Conservation (phyloP, 2,113 vertebrate species). For the Trichomycterus rosablanca region DNA sequence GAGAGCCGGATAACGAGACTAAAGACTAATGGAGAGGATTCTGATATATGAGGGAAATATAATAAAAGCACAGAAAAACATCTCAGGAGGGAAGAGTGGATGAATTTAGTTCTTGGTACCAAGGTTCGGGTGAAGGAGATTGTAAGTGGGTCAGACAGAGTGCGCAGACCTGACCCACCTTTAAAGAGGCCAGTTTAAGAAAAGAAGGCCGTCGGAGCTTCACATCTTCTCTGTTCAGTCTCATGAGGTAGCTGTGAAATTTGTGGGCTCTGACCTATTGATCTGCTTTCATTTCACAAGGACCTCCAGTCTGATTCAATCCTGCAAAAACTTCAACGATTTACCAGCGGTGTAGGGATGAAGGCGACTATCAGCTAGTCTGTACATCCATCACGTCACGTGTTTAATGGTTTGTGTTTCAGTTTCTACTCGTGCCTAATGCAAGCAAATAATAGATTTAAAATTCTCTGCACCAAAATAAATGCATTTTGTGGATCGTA, state of each 20-base stretch:
- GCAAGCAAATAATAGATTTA: no score
- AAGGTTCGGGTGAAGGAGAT: constrained; percentile 42
- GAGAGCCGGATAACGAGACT: no score
- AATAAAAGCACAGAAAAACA: background rate
- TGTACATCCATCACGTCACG: no score
- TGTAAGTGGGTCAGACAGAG: constrained; percentile 48
- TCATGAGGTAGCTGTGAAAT: background rate
- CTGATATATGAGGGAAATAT: no score
- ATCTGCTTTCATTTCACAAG: constrained; percentile 2
- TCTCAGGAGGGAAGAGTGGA: constrained; percentile 33
- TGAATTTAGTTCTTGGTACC: constrained; percentile 33
- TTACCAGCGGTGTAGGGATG: no score
- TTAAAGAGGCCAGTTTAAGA: constrained; percentile 36
- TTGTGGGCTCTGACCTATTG: constrained; percentile 6
- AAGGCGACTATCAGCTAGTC: no score
- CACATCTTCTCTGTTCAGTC: background rate
- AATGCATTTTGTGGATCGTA: no score
- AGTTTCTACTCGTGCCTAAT: no score
- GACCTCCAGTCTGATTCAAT: background rate
- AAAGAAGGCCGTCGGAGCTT: constrained; percentile 8
- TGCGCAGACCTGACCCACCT: constrained; percentile 44
- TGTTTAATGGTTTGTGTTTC: no score
- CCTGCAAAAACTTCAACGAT: background rate
- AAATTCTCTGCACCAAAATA: no score
- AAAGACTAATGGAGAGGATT: no score